A percentile compares a stretch with the other conserved stretches of the same genome.
Evolutionary conservation across 2,797 vertebrate genomes (phyloP).

Genomic region (Podargus strigoides): DNA sequence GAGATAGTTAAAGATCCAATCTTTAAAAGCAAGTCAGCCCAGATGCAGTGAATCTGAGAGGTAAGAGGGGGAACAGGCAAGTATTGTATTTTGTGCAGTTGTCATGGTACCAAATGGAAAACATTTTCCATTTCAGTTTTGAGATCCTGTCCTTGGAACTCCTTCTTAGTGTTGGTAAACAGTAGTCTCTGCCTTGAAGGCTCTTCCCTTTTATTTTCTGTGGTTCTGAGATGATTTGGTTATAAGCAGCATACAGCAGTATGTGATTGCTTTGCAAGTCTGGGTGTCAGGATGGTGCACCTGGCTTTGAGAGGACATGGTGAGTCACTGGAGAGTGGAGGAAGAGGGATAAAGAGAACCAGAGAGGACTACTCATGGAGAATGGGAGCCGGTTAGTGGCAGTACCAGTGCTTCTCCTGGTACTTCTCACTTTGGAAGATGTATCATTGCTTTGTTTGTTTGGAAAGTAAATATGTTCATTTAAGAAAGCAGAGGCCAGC

Average conservation of each 20-base stretch:
- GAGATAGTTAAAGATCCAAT: neutral
- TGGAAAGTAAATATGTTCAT: neutral
- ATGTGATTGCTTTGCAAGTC: neutral
- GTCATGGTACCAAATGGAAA: neutral
- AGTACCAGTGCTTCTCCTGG: neutral
- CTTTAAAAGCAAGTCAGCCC: neutral
- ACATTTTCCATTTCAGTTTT: neutral
- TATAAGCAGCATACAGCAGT: neutral
- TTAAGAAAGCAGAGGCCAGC: neutral
- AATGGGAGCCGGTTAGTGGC: neutral
- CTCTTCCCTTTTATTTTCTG: neutral
- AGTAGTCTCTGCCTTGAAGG: neutral
- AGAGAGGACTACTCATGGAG: neutral
- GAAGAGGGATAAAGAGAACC: neutral
- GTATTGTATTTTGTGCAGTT: neutral
- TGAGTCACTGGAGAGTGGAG: neutral
- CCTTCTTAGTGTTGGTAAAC: neutral
- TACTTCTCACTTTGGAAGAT: neutral
- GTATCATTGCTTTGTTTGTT: neutral
- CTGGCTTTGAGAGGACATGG: neutral
- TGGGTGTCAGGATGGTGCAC: neutral
- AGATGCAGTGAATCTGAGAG: neutral
- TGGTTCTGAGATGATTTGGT: neutral
- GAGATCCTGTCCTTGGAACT: neutral
- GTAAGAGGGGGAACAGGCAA: neutral